Evolutionary conservation across 2,113 vertebrate genomes (phyloP).

Genomic region (Rattus rattus): DNA sequence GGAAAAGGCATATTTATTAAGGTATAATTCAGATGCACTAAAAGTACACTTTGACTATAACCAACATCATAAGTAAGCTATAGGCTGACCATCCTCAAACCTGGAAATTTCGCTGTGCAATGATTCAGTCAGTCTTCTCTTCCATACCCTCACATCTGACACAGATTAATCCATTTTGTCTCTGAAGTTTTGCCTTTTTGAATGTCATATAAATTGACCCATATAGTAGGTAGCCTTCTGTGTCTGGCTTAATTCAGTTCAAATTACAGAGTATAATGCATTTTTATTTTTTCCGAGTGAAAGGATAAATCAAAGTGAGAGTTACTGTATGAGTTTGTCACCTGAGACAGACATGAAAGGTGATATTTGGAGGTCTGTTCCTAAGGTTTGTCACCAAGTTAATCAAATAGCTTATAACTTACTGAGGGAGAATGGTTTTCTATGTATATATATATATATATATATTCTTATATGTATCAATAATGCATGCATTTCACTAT

Average conservation of each 20-base stretch:
- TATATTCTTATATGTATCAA: not conserved
- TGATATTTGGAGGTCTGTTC: not conserved
- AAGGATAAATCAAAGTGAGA: slow-evolving; percentile 23
- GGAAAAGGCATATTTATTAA: not conserved
- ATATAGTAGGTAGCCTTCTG: not conserved
- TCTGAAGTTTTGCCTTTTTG: slow-evolving; percentile 10
- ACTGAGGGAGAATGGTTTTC: not conserved
- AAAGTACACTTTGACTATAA: not conserved
- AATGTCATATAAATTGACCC: not conserved
- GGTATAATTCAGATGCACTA: not conserved
- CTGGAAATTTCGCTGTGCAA: not conserved
- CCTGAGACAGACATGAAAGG: not conserved
- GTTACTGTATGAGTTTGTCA: not conserved
- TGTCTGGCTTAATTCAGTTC: slow-evolving; percentile 9
- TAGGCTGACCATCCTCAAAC: not conserved
- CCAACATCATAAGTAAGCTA: not conserved
- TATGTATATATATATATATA: not conserved
- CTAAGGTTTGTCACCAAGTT: not conserved
- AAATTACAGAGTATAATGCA: not conserved
- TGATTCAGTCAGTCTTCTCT: not conserved
- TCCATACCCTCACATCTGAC: not conserved
- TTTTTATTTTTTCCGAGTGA: not conserved
- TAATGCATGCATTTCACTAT: not conserved
- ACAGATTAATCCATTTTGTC: not conserved
- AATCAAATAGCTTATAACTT: not conserved